phyloP scores from a whole-genome alignment of 2,888 invertebrate genomes.

The Andricus curvator region DNA sequence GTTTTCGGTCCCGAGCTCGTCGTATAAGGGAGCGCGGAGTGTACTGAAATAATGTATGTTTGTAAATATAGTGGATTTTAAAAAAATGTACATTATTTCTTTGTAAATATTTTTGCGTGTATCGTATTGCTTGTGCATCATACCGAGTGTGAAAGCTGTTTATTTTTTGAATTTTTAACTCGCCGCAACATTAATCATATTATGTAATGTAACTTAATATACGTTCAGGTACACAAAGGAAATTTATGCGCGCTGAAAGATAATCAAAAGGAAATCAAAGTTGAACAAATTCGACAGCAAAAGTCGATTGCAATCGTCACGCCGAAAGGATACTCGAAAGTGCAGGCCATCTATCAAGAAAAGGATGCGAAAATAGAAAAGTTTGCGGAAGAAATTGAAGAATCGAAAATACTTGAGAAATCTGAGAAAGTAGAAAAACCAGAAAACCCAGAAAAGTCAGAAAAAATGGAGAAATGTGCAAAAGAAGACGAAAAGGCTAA shows the following conservation, averaged over 20 bases:
- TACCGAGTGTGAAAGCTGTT: not conserved
- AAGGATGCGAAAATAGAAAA: conserved; percentile 69
- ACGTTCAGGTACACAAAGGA: conserved; percentile 75
- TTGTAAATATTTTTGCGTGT: conserved; percentile 14
- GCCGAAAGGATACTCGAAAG: conserved; percentile 70
- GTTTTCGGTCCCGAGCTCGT: too few relatives aligned
- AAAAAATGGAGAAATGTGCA: conserved; percentile 63
- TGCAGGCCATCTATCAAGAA: conserved; percentile 65
- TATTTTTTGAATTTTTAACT: not conserved
- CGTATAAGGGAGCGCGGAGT: too few relatives aligned
- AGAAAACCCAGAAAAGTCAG: conserved; percentile 48
- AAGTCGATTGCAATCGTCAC: conserved; percentile 68
- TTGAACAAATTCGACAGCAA: conserved; percentile 66
- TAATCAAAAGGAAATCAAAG: conserved; percentile 71
- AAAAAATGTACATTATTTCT: not conserved
- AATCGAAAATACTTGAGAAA: conserved; percentile 53
- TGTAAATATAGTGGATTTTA: not conserved
- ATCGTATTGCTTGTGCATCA: not conserved
- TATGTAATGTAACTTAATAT: conserved; percentile 60
- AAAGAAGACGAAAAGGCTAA: conserved; percentile 72
- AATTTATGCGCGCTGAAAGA: conserved; percentile 74
- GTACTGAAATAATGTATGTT: not conserved
- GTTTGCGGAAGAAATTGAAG: conserved; percentile 68
- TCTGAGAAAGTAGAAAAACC: conserved; percentile 31
- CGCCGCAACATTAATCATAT: conserved; percentile 53